phyloP scores from a whole-genome alignment of 53 echinoderm and acorn worm genomes.

The Henricia sp. region DNA sequence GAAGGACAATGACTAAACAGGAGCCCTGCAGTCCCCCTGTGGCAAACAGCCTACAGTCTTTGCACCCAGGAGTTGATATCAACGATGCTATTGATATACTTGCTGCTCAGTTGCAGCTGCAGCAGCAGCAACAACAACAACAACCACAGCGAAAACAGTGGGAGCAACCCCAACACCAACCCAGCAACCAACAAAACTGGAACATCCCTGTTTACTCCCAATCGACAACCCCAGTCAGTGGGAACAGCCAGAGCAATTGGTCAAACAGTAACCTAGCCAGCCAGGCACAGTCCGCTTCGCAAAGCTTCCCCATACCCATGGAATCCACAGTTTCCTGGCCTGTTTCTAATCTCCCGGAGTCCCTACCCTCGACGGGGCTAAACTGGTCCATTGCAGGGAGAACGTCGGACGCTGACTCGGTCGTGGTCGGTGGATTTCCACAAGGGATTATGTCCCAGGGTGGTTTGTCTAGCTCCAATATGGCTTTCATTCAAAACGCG shows the following conservation, averaged over 20 bases:
- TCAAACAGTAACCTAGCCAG: neutral
- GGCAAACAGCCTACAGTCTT: conserved; percentile 17
- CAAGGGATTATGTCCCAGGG: conserved; percentile 58
- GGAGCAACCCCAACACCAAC: conserved; percentile 44
- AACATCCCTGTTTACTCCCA: neutral
- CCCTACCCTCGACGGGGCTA: conserved; percentile 27
- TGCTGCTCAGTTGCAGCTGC: conserved; percentile 55
- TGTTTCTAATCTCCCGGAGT: conserved; percentile 22
- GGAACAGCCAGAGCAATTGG: neutral
- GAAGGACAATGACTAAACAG: neutral
- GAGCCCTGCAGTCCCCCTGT: conserved; percentile 42
- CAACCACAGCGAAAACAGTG: conserved; percentile 26
- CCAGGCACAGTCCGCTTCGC: neutral
- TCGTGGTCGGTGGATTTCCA: conserved; percentile 1
- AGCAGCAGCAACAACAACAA: conserved; percentile 58
- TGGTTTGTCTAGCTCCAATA: conserved; percentile 43
- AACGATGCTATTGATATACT: conserved; percentile 43
- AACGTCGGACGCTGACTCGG: neutral
- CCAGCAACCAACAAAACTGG: neutral
- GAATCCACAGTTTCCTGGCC: neutral
- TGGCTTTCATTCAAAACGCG: conserved; percentile 51
- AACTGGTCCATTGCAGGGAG: conserved; percentile 45
- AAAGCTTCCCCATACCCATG: neutral
- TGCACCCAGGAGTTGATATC: conserved; percentile 31
- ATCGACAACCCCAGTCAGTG: neutral